phyloP scores from a whole-genome alignment of 2,797 vertebrate species.

The Pangasius sanitwongsei region DNA sequence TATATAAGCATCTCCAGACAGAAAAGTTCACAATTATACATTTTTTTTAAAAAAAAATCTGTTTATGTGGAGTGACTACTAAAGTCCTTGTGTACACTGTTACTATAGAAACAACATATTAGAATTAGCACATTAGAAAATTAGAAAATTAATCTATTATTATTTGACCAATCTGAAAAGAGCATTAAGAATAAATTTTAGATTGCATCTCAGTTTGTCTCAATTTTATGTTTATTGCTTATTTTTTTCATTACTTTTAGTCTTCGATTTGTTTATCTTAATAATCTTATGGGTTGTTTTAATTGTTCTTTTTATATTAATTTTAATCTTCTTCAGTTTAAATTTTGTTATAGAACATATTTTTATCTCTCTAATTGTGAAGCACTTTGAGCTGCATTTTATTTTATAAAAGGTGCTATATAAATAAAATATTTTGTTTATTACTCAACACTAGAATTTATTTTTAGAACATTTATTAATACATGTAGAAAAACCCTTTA shows the following conservation, averaged over 20 bases:
- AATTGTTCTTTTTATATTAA: neutral
- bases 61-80: neutral
- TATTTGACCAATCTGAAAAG: neutral
- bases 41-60: neutral
- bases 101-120: neutral
- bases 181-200: neutral
- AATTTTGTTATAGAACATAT: neutral
- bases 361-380: neutral
- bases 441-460: neutral
- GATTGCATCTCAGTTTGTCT: neutral
- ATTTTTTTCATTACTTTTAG: neutral
- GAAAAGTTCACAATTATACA: neutral
- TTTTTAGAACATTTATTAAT: slow-evolving; percentile 77
- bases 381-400: neutral
- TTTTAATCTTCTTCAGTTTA: neutral
- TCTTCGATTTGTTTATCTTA: neutral
- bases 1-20: neutral
- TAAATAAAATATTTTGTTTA: neutral
- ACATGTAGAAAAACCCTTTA: slow-evolving; percentile 77
- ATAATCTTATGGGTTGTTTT: neutral
- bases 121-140: neutral
- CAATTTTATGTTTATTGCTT: neutral
- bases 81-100: neutral
- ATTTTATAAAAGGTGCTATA: too few relatives aligned
- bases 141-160: neutral